These are phyloP conservation scores for Coptodon rendalli DNA, from an alignment of 2,113 vertebrate genomes.

Conservation along the genomic window DNA sequence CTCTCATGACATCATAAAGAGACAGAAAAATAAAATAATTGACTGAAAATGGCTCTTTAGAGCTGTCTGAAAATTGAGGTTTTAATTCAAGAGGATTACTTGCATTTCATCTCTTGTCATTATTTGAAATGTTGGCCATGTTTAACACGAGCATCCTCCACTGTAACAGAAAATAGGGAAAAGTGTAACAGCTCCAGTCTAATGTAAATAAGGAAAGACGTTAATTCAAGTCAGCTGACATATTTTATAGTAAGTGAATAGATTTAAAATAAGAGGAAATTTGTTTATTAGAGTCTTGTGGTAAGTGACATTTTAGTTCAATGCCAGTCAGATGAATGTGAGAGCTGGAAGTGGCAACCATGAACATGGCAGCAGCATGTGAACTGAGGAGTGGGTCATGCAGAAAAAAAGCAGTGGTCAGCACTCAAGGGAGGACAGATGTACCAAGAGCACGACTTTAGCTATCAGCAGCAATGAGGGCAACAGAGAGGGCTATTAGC, in stretches of 20 bases:
- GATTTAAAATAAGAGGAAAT: not conserved
- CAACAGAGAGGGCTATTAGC: not conserved
- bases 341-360: not conserved
- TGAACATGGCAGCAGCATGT: not conserved
- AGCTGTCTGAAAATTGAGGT: not conserved
- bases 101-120: not conserved
- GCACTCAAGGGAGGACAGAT: conserved; percentile 15
- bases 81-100: not conserved
- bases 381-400: not conserved
- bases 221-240: not conserved
- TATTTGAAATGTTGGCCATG: not conserved
- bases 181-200: not conserved
- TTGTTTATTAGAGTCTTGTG: not conserved
- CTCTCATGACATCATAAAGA: not conserved
- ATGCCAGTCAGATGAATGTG: not conserved
- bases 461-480: not conserved
- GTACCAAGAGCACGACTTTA: not conserved
- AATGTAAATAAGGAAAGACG: not conserved
- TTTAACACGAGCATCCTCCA: not conserved
- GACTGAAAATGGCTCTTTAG: not conserved
- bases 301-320: not conserved
- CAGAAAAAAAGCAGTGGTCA: conserved; percentile 39
- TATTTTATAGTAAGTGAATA: not conserved
- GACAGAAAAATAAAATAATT: not conserved
- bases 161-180: not conserved